A percentile compares a stretch with the other conserved stretches of the same genome.
Conservation (phyloP, 2,797 vertebrate genomes). For the Cynodonichthys magdalenae region DNA sequence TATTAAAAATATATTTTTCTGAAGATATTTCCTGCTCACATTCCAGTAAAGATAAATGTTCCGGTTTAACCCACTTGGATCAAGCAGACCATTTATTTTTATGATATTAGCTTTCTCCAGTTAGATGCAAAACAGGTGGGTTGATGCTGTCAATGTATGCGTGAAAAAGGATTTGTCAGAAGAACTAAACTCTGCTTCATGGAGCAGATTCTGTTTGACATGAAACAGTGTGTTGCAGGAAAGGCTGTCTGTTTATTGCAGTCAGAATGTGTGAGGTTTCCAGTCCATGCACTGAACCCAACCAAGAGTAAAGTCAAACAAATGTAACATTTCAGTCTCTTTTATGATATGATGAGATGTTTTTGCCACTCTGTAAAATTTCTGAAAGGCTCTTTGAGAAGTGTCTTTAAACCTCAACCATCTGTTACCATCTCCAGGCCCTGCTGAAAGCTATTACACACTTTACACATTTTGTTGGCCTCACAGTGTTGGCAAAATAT, state of each 20-base stretch:
- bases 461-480: conserved; percentile 35
- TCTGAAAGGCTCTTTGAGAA: conserved; percentile 35
- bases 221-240: conserved; percentile 29
- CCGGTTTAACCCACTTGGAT: neutral
- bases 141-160: conserved; percentile 1
- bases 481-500: conserved; percentile 42
- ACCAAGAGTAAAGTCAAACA: conserved; percentile 65
- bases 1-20: neutral
- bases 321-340: conserved; percentile 69
- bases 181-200: conserved; percentile 14
- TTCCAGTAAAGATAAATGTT: neutral
- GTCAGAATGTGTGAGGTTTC: conserved; percentile 63
- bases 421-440: conserved; percentile 55
- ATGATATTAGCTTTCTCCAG: neutral
- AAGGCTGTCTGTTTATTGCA: conserved; percentile 36
- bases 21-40: neutral
- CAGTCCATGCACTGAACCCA: conserved; percentile 41
- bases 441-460: conserved; percentile 40
- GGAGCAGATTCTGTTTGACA: conserved; percentile 29
- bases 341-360: conserved; percentile 44
- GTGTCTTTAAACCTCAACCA: conserved; percentile 35
- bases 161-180: conserved; percentile 11
- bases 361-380: conserved; percentile 50
- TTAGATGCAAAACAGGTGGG: neutral
- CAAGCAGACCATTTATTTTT: neutral